Percentiles rank a stretch among this genome's conserved stretches.
Evolutionary conservation across 2,797 vertebrate species (phyloP).

Genomic region (Coccyzus lansbergi): DNA sequence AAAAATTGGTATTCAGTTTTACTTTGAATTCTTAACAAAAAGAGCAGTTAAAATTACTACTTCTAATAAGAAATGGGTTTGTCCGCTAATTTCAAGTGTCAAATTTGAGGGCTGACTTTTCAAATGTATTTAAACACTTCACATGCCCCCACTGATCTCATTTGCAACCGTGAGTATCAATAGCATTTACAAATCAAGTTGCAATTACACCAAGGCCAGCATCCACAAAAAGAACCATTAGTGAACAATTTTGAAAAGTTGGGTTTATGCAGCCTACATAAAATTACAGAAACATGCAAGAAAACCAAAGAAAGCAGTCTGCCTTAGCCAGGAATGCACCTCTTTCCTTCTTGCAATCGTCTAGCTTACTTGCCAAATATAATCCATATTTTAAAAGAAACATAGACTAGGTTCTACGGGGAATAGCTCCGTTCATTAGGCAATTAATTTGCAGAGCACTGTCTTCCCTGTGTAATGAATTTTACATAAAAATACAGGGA

Average conservation of each 20-base stretch:
- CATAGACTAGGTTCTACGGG: not conserved
- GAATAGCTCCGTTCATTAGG: not conserved
- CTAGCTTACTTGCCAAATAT: not conserved
- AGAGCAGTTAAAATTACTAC: slow-evolving; percentile 1
- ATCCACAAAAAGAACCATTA: not conserved
- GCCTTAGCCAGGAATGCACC: not conserved
- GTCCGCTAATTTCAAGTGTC: not conserved
- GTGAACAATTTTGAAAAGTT: not conserved
- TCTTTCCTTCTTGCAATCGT: not conserved
- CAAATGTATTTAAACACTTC: not conserved
- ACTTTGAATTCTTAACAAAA: slow-evolving; percentile 35
- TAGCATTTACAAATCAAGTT: not conserved
- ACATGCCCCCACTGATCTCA: not conserved
- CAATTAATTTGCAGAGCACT: not conserved
- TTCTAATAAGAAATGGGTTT: not conserved
- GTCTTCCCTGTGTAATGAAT: not conserved
- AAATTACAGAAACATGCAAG: not conserved
- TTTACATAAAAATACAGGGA: slow-evolving; percentile 9
- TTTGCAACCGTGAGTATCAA: not conserved
- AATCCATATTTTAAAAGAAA: not conserved
- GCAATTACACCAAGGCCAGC: not conserved
- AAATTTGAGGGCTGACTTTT: not conserved
- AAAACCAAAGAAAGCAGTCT: not conserved
- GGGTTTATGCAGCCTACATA: not conserved
- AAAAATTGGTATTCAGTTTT: slow-evolving; percentile 48